Evolutionary conservation across 2,113 vertebrate genomes (phyloP).

Genomic region (Podilymbus podiceps): DNA sequence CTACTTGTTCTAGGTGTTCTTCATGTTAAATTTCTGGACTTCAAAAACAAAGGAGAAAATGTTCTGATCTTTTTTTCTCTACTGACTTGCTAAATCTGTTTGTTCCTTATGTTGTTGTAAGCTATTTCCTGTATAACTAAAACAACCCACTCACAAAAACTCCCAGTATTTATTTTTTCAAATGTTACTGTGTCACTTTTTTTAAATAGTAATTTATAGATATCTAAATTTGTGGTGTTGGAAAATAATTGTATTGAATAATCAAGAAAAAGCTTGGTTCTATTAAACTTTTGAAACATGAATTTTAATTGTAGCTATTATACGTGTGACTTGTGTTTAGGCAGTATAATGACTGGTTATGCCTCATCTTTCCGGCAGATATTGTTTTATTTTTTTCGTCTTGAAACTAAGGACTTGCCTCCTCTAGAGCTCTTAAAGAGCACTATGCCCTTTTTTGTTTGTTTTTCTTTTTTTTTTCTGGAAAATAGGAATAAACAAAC

Average conservation of each 20-base stretch:
- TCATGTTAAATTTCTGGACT: neutral
- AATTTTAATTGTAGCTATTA: neutral
- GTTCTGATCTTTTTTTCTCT: neutral
- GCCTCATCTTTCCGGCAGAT: neutral
- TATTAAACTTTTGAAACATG: neutral
- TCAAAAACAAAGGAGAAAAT: neutral
- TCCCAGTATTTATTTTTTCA: neutral
- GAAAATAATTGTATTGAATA: neutral
- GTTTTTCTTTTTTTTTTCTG: no score
- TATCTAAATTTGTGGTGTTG: neutral
- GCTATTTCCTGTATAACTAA: neutral
- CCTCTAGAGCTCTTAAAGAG: neutral
- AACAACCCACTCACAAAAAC: no score
- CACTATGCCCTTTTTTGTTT: neutral
- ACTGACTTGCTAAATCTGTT: neutral
- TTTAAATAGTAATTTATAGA: neutral
- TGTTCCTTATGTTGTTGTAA: neutral
- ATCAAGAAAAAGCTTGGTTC: neutral
- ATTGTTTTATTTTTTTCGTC: neutral
- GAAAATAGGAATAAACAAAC: neutral
- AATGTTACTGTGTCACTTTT: neutral
- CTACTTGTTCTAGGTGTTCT: neutral
- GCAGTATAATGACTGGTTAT: neutral
- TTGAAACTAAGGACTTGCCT: neutral
- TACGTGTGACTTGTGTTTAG: neutral